Evolutionary conservation across 2,797 vertebrate species (phyloP).

Genomic region (Geotrypetes seraphini): DNA sequence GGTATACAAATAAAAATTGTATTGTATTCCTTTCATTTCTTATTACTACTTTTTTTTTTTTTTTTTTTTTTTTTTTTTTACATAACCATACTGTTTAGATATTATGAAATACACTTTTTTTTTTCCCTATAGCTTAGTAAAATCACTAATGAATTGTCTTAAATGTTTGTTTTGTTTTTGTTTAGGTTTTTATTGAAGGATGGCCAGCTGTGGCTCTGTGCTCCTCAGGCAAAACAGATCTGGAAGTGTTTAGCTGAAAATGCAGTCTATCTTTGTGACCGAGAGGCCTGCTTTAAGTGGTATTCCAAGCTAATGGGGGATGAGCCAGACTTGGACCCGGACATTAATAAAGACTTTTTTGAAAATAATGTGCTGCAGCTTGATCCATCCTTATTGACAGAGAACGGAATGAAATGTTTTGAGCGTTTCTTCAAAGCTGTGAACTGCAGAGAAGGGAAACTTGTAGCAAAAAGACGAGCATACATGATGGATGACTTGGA

Average conservation of each 20-base stretch:
- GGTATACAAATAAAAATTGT: too few relatives aligned
- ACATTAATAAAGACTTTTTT: constrained; percentile 99
- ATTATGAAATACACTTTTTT: too few relatives aligned
- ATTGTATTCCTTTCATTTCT: too few relatives aligned
- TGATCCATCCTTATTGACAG: constrained; percentile 93
- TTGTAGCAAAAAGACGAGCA: constrained; percentile 92
- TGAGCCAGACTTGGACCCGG: constrained; percentile 95
- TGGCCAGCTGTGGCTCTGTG: constrained; percentile 95
- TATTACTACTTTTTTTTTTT: too few relatives aligned
- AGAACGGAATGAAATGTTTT: constrained; percentile 99
- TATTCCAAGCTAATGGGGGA: constrained; percentile 99
- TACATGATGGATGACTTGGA: constrained; percentile 99
- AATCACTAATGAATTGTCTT: too few relatives aligned
- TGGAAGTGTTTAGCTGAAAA: constrained; percentile 99
- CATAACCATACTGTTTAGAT: too few relatives aligned
- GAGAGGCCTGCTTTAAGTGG: constrained; percentile 99
- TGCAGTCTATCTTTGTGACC: constrained; percentile 95
- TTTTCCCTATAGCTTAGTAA: too few relatives aligned
- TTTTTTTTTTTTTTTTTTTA: too few relatives aligned
- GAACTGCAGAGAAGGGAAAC: constrained; percentile 96
- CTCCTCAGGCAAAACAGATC: constrained; percentile 97
- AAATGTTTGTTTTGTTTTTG: constrained; percentile 42
- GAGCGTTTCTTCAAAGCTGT: constrained; percentile 99
- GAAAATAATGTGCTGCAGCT: constrained; percentile 97
- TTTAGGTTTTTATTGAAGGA: constrained; percentile 93